Evolutionary conservation across 2,113 vertebrate genomes (phyloP).

Genomic region (Alaudala cheleensis): DNA sequence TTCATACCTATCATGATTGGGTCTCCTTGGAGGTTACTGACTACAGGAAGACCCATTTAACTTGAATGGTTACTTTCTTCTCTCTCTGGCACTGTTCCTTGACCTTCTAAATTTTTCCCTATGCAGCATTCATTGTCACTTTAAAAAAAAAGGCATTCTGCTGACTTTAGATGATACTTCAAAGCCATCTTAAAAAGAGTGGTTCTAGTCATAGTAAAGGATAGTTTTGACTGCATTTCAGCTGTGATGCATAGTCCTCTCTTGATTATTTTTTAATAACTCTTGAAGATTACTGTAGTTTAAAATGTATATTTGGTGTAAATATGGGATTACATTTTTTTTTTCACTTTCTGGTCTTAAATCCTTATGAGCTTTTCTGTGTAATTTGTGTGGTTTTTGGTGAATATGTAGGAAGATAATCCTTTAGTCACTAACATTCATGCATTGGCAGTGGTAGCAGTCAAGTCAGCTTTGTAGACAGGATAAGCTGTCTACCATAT

Average conservation of each 20-base stretch:
- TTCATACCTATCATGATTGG: neutral
- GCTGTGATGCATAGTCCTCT: neutral
- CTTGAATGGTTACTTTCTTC: neutral
- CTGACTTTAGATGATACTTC: neutral
- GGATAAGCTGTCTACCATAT: neutral
- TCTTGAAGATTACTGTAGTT: neutral
- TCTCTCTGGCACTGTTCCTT: neutral
- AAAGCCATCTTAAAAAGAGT: neutral
- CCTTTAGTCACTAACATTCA: neutral
- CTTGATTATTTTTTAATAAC: neutral
- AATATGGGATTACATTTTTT: neutral
- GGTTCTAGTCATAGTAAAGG: neutral
- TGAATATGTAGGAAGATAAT: neutral
- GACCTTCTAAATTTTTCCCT: neutral
- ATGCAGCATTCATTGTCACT: neutral
- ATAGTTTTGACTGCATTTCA: neutral
- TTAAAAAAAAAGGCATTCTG: neutral
- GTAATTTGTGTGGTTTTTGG: neutral
- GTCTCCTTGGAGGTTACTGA: neutral
- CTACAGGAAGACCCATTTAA: neutral
- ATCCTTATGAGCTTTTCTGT: neutral
- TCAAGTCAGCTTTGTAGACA: neutral
- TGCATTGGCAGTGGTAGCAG: neutral
- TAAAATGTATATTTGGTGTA: neutral
- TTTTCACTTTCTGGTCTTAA: neutral